Evolutionary conservation across 1,140 invertebrate genomes (phyloP), one percentile per base, ranked within the genome.

Genomic region (Coboldia fuscipes): DNA sequence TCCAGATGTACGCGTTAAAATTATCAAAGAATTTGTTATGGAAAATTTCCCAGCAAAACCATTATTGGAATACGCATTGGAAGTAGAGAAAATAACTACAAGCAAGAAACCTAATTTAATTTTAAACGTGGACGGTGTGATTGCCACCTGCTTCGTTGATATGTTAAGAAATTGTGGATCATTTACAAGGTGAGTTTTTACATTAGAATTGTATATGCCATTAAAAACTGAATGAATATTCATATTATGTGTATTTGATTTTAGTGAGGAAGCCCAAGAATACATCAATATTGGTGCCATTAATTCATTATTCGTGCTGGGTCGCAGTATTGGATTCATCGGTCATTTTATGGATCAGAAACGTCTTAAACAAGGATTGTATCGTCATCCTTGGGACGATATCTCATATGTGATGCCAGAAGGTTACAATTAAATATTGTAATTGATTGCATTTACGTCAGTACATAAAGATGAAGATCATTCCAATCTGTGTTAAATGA

Each of bases 341-440:
- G 94, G 92, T 30, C 96, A 99, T 57, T 97, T 82, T 50, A 74
- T 99, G 65, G 96, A 99, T 61, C 96, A 99, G 61, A 96, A 92
- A 60, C 66, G 94, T 41, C 67, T 99, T 57, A 97, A 97, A 54
- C 96, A 99, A 67, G 94, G 93, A 10, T 67, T 99, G 6, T 99
- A 99, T 59, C 75, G 96, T 44, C 94, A 98, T 62, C 96, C 96
- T 12, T 99, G 94, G 94, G 96, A 99, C 56, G 96, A 99, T 55
- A 98, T 99, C 58, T 92, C 86, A 4, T 98, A 98, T 55, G 85
- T 99, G 47, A 68, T 97, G 46, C 51, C 51, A 26, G 51, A 54
- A 39, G 48, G 54, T 20, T 35, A 35, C 14, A 35, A 35, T 16
- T 27, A n/a, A 27, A 35, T n/a, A n/a, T n/a, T n/a, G n/a, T n/a